Percentiles rank a stretch among this genome's conserved stretches.
These are phyloP conservation scores for Phania funesta DNA, from an alignment of 2,888 invertebrate species.

Conservation along the genomic window DNA sequence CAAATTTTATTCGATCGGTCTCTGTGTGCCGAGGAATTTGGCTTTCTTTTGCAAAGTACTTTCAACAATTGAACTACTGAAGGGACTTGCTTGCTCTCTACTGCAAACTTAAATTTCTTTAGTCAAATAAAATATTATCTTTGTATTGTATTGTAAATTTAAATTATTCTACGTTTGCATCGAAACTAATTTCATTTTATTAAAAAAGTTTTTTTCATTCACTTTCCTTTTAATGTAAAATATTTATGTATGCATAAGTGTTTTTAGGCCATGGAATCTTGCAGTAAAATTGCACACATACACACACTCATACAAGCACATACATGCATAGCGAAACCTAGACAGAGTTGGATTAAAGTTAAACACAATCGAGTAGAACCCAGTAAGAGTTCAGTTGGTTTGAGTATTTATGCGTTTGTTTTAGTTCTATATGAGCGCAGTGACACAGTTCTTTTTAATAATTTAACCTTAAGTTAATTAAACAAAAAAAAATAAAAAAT, in stretches of 20 bases:
- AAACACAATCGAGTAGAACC: conserved; percentile 3
- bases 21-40: no score
- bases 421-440: conserved; percentile 49
- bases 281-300: conserved; percentile 43
- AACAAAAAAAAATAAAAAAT: conserved; percentile 20
- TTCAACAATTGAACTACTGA: no score
- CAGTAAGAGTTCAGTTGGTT: conserved; percentile 4
- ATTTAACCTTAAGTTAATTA: conserved; percentile 58
- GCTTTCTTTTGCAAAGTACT: no score
- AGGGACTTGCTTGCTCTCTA: neutral
- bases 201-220: conserved; percentile 20
- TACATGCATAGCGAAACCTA: neutral
- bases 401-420: conserved; percentile 44
- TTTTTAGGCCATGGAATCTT: conserved; percentile 59
- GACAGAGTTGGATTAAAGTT: conserved; percentile 35
- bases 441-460: conserved; percentile 56
- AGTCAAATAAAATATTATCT: neutral
- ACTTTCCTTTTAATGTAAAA: conserved; percentile 29
- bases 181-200: conserved; percentile 51
- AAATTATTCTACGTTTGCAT: conserved; percentile 20
- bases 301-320: neutral
- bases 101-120: neutral
- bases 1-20: no score
- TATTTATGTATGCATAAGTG: conserved; percentile 41
- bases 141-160: neutral